phyloP scores from a whole-genome alignment of 2,113 vertebrate species.

The Pandion haliaetus region DNA sequence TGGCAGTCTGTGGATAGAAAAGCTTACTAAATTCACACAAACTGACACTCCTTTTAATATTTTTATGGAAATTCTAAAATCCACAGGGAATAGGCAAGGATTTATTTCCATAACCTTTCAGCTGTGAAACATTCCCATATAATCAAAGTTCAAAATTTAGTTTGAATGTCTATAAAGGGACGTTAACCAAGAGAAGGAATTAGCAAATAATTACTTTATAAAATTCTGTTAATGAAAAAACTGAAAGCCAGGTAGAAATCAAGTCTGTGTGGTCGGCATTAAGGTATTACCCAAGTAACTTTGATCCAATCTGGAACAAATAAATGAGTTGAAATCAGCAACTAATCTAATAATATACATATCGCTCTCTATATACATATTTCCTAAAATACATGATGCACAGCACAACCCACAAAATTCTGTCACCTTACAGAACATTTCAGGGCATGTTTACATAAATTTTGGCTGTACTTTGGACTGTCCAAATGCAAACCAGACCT shows the following conservation, averaged over 20 bases:
- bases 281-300: neutral
- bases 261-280: neutral
- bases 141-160: neutral
- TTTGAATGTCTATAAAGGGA: neutral
- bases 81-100: neutral
- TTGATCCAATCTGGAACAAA: neutral
- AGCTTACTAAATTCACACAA: neutral
- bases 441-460: neutral
- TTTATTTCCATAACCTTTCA: neutral
- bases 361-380: neutral
- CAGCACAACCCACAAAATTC: neutral
- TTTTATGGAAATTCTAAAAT: neutral
- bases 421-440: neutral
- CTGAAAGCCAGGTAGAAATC: neutral
- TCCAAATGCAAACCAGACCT: neutral
- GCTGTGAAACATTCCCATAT: neutral
- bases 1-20: neutral
- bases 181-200: neutral
- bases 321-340: neutral
- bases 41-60: neutral
- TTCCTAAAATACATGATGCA: neutral
- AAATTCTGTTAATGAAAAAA: neutral
- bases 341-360: neutral
- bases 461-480: neutral
- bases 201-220: neutral